These are phyloP conservation scores for Polymixis flavicincta DNA, from an alignment of 2,888 invertebrate species.

Conservation along the genomic window DNA sequence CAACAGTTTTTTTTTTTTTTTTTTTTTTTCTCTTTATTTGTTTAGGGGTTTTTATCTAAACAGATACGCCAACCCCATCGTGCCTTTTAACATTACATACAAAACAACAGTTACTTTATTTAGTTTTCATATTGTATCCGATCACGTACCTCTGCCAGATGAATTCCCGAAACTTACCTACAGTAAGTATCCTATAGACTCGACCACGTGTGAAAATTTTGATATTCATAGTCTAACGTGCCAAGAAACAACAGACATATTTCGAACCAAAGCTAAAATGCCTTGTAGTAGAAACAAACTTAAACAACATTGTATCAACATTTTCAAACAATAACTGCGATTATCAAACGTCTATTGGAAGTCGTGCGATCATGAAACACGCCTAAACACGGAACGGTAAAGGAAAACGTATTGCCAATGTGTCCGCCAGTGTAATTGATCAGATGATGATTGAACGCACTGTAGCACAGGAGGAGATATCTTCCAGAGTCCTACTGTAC, in stretches of 20 bases:
- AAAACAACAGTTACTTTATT: neutral
- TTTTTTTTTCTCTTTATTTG: too few relatives aligned
- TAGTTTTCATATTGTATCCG: neutral
- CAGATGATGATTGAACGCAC: conserved; percentile 62
- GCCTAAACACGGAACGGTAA: conserved; percentile 25
- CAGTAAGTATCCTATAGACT: neutral
- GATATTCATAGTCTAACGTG: neutral
- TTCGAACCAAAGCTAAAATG: neutral
- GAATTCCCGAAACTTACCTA: neutral
- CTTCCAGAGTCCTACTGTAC: conserved; percentile 6
- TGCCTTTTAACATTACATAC: too few relatives aligned
- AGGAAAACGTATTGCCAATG: conserved; percentile 39
- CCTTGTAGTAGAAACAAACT: neutral
- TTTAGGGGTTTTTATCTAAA: too few relatives aligned
- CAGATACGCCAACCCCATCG: too few relatives aligned
- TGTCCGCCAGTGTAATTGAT: conserved; percentile 58
- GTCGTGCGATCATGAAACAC: conserved; percentile 20
- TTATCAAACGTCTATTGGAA: conserved; percentile 11
- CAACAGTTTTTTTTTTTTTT: too few relatives aligned
- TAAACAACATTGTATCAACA: conserved; percentile 4
- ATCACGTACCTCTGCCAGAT: neutral
- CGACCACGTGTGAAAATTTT: neutral
- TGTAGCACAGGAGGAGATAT: conserved; percentile 13
- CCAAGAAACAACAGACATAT: neutral
- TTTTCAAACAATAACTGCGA: conserved; percentile 21